Conservation (phyloP, 2,113 vertebrate species). For the Lepus europaeus region DNA sequence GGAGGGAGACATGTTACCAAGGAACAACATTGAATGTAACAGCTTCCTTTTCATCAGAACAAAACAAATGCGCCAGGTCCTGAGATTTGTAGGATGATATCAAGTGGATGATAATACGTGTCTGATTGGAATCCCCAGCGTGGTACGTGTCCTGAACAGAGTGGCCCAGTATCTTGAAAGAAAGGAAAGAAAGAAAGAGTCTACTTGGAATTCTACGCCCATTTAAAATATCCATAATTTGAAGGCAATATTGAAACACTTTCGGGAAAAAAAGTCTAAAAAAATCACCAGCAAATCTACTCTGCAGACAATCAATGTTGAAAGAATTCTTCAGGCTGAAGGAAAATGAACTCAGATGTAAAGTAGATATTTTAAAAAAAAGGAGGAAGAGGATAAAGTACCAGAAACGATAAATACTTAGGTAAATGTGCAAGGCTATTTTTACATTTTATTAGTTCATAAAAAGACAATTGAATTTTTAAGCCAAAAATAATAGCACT, state of each 20-base stretch:
- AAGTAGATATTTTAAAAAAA: background rate
- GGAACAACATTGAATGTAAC: background rate
- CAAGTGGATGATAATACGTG: background rate
- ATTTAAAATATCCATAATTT: constrained; percentile 23
- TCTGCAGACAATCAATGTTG: background rate
- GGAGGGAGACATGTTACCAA: background rate
- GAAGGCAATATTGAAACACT: background rate
- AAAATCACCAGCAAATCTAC: background rate
- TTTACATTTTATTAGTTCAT: constrained; percentile 28
- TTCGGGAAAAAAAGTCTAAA: background rate
- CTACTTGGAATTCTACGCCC: background rate
- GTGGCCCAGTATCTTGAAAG: background rate
- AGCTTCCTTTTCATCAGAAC: background rate
- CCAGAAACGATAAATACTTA: background rate
- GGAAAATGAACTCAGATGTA: background rate
- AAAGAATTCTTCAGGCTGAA: background rate
- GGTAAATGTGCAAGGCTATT: background rate
- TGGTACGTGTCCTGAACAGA: background rate
- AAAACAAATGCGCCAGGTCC: background rate
- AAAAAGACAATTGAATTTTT: constrained; percentile 9
- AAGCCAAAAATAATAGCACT: background rate
- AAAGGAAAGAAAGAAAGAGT: background rate
- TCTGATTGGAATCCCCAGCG: background rate
- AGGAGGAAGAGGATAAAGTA: background rate
- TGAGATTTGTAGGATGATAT: background rate